Conservation (phyloP, 2,888 invertebrate genomes). For the Stomorhina lunata region DNA sequence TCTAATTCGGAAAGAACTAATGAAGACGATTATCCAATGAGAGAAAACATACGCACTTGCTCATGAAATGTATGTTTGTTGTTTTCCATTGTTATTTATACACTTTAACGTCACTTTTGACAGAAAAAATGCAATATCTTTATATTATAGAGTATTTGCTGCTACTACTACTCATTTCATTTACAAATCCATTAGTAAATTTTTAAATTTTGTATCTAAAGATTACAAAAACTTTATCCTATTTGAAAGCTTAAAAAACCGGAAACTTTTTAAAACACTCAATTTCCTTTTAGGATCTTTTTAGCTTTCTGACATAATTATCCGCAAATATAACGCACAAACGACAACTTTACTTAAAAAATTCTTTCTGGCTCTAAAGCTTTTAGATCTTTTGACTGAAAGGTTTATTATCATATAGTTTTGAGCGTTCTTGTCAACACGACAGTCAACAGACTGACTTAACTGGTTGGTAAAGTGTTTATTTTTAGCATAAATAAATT, state of each 20-base stretch:
- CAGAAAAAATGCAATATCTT: too few species aligned
- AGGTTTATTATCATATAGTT: background rate
- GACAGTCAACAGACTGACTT: too few species aligned
- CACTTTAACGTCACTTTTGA: too few species aligned
- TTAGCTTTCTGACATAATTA: background rate
- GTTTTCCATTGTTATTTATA: too few species aligned
- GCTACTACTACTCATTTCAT: too few species aligned
- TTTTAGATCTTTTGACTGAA: slow-evolving; percentile 20
- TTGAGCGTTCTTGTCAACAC: background rate
- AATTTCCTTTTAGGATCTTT: background rate
- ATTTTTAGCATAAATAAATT: background rate
- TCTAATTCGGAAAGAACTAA: too few species aligned
- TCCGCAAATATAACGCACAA: background rate
- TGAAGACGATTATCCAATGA: too few species aligned
- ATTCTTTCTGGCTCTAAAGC: slow-evolving; percentile 3
- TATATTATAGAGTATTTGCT: too few species aligned
- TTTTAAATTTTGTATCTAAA: too few species aligned
- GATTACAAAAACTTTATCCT: background rate
- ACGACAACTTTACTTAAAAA: background rate
- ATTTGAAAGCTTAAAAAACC: background rate
- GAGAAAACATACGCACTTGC: too few species aligned
- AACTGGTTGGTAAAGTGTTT: background rate
- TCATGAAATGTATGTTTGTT: too few species aligned
- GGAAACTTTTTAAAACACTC: background rate
- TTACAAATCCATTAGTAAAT: background rate